A percentile compares a stretch with the other conserved stretches of the same genome.
These are phyloP conservation scores for Athetis lepigone DNA, from an alignment of 2,888 invertebrate species.

Conservation along the genomic window DNA sequence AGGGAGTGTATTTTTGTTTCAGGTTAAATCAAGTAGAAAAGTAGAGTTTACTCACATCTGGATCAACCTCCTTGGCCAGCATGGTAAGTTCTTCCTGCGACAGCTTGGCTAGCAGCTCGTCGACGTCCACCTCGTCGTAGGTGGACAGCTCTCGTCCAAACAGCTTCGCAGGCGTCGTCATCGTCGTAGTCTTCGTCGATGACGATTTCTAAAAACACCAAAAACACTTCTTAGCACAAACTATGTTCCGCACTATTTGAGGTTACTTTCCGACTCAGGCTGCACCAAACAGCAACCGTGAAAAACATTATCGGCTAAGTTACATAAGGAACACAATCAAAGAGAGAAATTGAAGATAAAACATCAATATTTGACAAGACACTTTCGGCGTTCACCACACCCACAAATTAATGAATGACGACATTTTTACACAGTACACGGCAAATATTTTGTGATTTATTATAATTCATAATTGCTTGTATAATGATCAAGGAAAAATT, in stretches of 20 bases:
- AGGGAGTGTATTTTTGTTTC: neutral
- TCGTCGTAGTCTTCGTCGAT: conserved; percentile 96
- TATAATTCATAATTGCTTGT: conserved; percentile 9
- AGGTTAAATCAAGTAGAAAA: neutral
- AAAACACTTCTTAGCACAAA: conserved; percentile 70
- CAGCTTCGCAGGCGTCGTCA: conserved; percentile 97
- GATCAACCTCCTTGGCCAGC: conserved; percentile 99
- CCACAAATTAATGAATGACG: conserved; percentile 76
- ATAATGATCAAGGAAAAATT: conserved; percentile 15
- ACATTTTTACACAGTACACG: conserved; percentile 47
- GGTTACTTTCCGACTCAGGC: conserved; percentile 52
- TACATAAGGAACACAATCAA: conserved; percentile 65
- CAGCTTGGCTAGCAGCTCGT: conserved; percentile 97
- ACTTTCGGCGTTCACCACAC: conserved; percentile 83
- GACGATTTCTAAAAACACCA: conserved; percentile 95
- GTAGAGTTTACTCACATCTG: conserved; percentile 95
- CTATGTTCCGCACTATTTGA: conserved; percentile 51
- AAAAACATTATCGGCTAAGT: conserved; percentile 50
- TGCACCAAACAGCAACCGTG: conserved; percentile 30
- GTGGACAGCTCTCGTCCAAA: conserved; percentile 97
- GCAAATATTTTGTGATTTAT: neutral
- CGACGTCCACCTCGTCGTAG: conserved; percentile 98
- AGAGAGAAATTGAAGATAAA: conserved; percentile 75
- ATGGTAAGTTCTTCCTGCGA: conserved; percentile 99
- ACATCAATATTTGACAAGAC: conserved; percentile 72